These are phyloP conservation scores for Metopia argyrocephala DNA, from an alignment of 2,888 invertebrate species.

Conservation along the genomic window DNA sequence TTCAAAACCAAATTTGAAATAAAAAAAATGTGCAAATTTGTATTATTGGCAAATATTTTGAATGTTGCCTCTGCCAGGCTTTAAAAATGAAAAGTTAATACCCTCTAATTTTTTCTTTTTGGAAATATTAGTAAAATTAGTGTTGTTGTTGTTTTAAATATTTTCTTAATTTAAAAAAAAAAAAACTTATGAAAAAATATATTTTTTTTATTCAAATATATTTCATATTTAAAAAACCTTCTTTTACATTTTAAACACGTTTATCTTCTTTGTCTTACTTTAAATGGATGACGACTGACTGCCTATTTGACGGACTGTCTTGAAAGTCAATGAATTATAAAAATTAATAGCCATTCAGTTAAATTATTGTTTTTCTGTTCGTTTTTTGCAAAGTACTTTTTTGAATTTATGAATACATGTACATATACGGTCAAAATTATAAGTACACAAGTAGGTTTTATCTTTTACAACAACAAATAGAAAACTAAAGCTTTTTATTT, in stretches of 20 bases:
- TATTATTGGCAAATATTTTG: no score
- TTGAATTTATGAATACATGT: background rate
- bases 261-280: background rate
- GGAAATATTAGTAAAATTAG: background rate
- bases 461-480: no score
- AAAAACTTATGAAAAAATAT: background rate
- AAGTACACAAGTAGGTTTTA: background rate
- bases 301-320: slow-evolving; percentile 11
- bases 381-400: background rate
- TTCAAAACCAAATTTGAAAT: no score
- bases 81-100: slow-evolving; percentile 16
- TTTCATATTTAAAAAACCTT: slow-evolving; percentile 15
- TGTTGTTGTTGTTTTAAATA: background rate
- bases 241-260: slow-evolving; percentile 36
- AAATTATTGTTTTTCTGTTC: background rate
- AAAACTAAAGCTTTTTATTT: no score
- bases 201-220: background rate
- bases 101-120: slow-evolving; percentile 9
- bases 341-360: slow-evolving; percentile 16
- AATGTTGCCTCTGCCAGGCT: no score
- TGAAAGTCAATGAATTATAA: slow-evolving; percentile 52
- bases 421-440: background rate
- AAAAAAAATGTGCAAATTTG: background rate
- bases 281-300: background rate
- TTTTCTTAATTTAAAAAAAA: slow-evolving; percentile 1